These are phyloP conservation scores for Platorchestia sp. DNA, from an alignment of 1,140 invertebrate species.

Conservation along the genomic window DNA sequence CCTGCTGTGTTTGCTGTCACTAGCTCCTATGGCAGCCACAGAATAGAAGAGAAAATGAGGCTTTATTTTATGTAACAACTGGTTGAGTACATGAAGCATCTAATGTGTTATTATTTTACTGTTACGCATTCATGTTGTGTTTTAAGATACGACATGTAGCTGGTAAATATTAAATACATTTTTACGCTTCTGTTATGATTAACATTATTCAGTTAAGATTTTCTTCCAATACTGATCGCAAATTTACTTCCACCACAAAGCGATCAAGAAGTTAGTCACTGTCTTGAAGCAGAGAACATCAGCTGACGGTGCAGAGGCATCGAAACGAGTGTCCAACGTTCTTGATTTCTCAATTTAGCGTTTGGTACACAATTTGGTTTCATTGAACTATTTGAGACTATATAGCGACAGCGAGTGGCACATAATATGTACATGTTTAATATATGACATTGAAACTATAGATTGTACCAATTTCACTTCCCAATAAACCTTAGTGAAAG, in stretches of 20 bases:
- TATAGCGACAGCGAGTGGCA: no score
- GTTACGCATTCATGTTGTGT: no score
- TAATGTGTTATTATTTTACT: not conserved
- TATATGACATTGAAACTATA: no score
- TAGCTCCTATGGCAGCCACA: not conserved
- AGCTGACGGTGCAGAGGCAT: not conserved
- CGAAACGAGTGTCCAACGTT: not conserved
- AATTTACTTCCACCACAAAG: not conserved
- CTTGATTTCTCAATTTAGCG: not conserved
- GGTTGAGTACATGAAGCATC: not conserved
- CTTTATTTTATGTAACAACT: not conserved
- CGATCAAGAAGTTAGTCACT: not conserved
- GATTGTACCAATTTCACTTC: no score
- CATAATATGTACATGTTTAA: no score
- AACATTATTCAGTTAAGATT: not conserved
- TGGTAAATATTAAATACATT: not conserved
- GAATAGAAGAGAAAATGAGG: not conserved
- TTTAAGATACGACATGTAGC: not conserved
- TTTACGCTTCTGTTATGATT: not conserved
- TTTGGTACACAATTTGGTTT: not conserved
- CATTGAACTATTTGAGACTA: no score
- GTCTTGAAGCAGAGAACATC: no score
- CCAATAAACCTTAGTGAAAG: no score
- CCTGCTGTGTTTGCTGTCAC: not conserved
- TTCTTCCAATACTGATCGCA: not conserved